These are phyloP conservation scores for Subacronicta megacephala DNA, from an alignment of 2,888 invertebrate genomes.

Conservation along the genomic window DNA sequence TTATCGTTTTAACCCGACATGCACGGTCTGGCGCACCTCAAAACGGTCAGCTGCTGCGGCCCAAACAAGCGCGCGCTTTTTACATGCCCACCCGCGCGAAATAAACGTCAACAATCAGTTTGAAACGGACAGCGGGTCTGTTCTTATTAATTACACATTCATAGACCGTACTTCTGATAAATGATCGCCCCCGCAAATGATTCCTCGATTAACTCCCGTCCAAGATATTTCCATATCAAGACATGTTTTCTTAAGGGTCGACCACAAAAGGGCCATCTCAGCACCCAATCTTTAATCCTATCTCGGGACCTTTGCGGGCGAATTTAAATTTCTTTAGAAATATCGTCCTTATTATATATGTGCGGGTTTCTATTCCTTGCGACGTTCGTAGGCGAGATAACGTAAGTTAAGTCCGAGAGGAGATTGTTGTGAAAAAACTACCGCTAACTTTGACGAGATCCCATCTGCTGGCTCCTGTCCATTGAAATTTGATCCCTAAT, in stretches of 20 bases:
- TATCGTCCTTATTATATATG: conserved; percentile 89
- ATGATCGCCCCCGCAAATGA: conserved; percentile 86
- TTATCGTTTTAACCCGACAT: conserved; percentile 82
- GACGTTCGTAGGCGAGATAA: conserved; percentile 88
- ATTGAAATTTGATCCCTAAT: conserved; percentile 77
- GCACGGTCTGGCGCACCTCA: conserved; percentile 79
- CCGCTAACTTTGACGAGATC: conserved; percentile 86
- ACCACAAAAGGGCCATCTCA: conserved; percentile 89
- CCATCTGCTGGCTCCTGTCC: conserved; percentile 69
- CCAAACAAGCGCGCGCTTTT: conserved; percentile 77
- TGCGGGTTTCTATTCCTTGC: conserved; percentile 88
- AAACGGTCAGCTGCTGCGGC: conserved; percentile 77
- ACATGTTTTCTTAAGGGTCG: conserved; percentile 90
- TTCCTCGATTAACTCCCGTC: conserved; percentile 85
- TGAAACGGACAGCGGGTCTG: conserved; percentile 62
- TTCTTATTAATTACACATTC: conserved; percentile 82
- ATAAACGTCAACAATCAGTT: conserved; percentile 78
- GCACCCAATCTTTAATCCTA: conserved; percentile 90
- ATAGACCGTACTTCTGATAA: conserved; percentile 82
- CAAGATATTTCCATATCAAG: conserved; percentile 89
- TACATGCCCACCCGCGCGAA: conserved; percentile 78
- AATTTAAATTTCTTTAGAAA: conserved; percentile 90
- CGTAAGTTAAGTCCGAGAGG: conserved; percentile 89
- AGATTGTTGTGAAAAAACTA: conserved; percentile 90
- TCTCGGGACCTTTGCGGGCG: conserved; percentile 89